These are phyloP conservation scores for Muscidifurax raptorellus DNA, from an alignment of 1,140 invertebrate genomes.

Conservation along the genomic window DNA sequence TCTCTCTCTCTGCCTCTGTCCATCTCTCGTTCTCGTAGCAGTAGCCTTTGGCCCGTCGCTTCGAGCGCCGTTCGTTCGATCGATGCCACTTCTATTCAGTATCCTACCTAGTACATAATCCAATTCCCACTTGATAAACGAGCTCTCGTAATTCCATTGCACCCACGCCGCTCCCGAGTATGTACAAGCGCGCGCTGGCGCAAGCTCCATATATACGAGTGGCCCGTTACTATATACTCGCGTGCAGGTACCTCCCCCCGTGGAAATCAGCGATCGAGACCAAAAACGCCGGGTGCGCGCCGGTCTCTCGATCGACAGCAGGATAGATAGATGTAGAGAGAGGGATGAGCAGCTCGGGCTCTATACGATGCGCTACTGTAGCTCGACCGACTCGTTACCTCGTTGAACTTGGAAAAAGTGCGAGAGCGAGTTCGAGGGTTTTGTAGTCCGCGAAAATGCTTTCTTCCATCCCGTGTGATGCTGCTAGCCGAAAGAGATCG, in stretches of 20 bases:
- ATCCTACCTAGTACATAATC: slow-evolving; percentile 54
- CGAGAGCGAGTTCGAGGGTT: not conserved
- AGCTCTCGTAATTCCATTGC: slow-evolving; percentile 56
- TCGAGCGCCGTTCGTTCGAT: slow-evolving; percentile 39
- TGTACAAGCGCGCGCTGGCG: slow-evolving; percentile 23
- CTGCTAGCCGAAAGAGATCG: not conserved
- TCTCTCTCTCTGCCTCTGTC: slow-evolving; percentile 3
- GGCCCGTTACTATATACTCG: not conserved
- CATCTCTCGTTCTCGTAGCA: slow-evolving; percentile 1
- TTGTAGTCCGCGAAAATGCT: slow-evolving; percentile 19
- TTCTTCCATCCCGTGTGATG: slow-evolving; percentile 16
- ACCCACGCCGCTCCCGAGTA: slow-evolving; percentile 19
- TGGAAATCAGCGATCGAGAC: slow-evolving; percentile 53
- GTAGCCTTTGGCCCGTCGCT: not conserved
- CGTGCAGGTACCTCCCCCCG: not conserved
- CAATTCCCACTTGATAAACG: slow-evolving; percentile 59
- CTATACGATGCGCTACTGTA: not conserved
- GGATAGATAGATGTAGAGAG: not conserved
- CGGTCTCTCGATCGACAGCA: not conserved
- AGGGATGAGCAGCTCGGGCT: not conserved
- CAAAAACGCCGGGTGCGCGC: slow-evolving; percentile 41
- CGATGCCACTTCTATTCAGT: slow-evolving; percentile 55
- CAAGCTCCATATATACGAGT: slow-evolving; percentile 26
- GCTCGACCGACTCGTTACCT: slow-evolving; percentile 30
- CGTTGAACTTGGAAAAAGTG: slow-evolving; percentile 10